A percentile compares a stretch with the other conserved stretches of the same genome.
Evolutionary conservation across 2,888 invertebrate species (phyloP).

Genomic region (Encarsia formosa): DNA sequence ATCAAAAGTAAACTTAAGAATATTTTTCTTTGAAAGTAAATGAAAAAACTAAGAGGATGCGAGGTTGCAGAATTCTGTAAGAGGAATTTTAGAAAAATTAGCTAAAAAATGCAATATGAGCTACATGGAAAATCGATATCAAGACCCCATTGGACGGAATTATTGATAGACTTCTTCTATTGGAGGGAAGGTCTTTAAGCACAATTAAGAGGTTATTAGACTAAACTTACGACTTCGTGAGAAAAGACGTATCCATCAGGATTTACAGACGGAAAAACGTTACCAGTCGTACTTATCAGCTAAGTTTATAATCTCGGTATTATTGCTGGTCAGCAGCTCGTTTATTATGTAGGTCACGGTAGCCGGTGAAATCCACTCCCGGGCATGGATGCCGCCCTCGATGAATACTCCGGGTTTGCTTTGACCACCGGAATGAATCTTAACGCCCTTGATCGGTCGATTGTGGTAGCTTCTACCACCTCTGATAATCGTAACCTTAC

Average conservation of each 20-base stretch:
- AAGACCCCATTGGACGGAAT: too few relatives aligned
- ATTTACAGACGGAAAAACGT: slow-evolving; percentile 70
- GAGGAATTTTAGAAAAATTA: too few relatives aligned
- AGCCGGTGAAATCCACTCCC: slow-evolving; percentile 74
- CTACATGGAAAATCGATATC: too few relatives aligned
- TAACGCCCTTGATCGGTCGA: slow-evolving; percentile 30
- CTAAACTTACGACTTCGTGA: slow-evolving; percentile 56
- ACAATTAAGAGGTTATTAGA: too few relatives aligned
- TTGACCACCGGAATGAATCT: slow-evolving; percentile 44
- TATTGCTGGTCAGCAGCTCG: slow-evolving; percentile 59
- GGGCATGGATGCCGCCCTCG: slow-evolving; percentile 64
- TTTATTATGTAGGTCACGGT: slow-evolving; percentile 62
- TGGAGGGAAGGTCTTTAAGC: too few relatives aligned
- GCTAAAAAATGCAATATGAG: too few relatives aligned
- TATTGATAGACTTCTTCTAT: too few relatives aligned
- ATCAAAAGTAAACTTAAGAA: too few relatives aligned
- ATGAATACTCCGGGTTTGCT: slow-evolving; percentile 58
- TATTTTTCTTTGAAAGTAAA: too few relatives aligned
- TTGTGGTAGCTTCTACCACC: slow-evolving; percentile 27
- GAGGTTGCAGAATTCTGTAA: too few relatives aligned
- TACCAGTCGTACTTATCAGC: slow-evolving; percentile 67
- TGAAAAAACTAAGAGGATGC: too few relatives aligned
- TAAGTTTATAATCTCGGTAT: slow-evolving; percentile 53
- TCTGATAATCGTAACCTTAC: slow-evolving; percentile 17
- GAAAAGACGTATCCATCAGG: slow-evolving; percentile 74